Percentiles rank a stretch among this genome's conserved stretches.
These are phyloP conservation scores for Actinemys pallida DNA, from an alignment of 2,113 vertebrate species.

Conservation along the genomic window DNA sequence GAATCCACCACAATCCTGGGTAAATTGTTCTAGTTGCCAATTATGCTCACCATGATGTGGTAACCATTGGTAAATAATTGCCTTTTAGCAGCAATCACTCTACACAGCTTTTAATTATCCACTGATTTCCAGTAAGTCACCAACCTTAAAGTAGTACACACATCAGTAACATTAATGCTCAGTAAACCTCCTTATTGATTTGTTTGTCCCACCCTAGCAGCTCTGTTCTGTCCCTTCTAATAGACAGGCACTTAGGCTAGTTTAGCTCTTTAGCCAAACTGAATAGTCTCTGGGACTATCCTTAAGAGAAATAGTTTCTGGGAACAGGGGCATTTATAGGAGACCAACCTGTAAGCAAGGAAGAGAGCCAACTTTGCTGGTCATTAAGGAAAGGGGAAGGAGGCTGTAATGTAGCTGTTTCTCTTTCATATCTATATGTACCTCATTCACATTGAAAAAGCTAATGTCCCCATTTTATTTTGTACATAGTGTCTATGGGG, in stretches of 20 bases:
- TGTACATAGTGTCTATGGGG: conserved; percentile 7
- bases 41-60: conserved; percentile 10
- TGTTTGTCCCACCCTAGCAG: background rate
- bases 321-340: background rate
- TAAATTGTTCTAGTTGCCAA: conserved; percentile 20
- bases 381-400: background rate
- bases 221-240: background rate
- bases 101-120: conserved; percentile 24
- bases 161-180: background rate
- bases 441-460: conserved; percentile 7
- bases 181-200: conserved; percentile 7
- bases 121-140: conserved; percentile 6
- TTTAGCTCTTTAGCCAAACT: background rate
- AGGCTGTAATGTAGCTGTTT: background rate
- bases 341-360: background rate
- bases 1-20: background rate
- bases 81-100: conserved; percentile 20
- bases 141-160: background rate
- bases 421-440: background rate
- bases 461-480: conserved; percentile 39
- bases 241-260: background rate
- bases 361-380: background rate
- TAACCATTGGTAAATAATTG: conserved; percentile 52
- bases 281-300: background rate
- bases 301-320: background rate